Evolutionary conservation across 2,888 invertebrate species (phyloP), one percentile per base, ranked within the genome.

Genomic region (Amphipoea oculea): DNA sequence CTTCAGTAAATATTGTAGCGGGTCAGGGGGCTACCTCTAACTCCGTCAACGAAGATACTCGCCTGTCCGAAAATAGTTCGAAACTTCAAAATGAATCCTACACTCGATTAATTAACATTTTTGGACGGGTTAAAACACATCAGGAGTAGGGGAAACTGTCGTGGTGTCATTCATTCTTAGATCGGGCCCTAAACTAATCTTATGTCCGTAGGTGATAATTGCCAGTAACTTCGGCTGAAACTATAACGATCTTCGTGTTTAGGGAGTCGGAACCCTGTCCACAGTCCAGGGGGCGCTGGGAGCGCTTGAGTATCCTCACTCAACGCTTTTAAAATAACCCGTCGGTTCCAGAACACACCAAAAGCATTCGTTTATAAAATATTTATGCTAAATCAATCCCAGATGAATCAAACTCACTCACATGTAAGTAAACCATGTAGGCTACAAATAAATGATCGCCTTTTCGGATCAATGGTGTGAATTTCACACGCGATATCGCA

Each of bases 401-500:
- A 36, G 14, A 70, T 11, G 51, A n/a, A 54, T 63, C 36, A 45
- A 54, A 74, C 29, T 51, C 77, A 65, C 23, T 76, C 40, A 42
- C 23, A 57, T 70, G 51, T 66, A n/a, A 66, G 51, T 66, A n/a
- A 66, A 51, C 36, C 70, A 29, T 45, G 57, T n/a, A 54, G 23
- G 20, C 60, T 29, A 77, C 40, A 71, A 69, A 81, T 65, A 65
- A 73, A 78, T 51, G 23, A 78, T 71, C 54, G 42, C 54, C 29
- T 79, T 66, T 74, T 72, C 76, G 9, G 62, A 83, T 79, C 87
- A 79, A 76, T 83, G 79, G 76, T 68, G 79, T 76, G 73, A 68
- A 79, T 76, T 74, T 79, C 72, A 79, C 76, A 79, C 66, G 68
- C 77, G 84, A 80, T 77, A 84, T 74, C 63, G 65, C 78, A 78